Conservation (phyloP, 1,140 invertebrate genomes). For the Macrostomum lignano region DNA sequence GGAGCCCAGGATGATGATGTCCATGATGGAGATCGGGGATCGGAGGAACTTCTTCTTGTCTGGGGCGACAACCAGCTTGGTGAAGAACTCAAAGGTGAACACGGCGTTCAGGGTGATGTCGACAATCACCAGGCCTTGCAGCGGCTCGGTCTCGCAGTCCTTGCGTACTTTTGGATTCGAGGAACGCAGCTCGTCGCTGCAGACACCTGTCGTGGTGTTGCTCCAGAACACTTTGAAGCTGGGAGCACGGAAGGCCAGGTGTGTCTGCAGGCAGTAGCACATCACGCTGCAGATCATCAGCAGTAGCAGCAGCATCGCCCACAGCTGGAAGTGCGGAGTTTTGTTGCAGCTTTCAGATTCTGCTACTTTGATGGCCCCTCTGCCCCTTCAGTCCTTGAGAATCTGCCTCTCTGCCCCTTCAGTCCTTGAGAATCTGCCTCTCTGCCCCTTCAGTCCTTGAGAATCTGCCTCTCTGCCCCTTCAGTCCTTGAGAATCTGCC, state of each 20-base stretch:
- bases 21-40: conserved; percentile 3
- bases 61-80: conserved; percentile 1
- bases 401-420: too few species aligned
- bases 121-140: background rate
- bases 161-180: conserved; percentile 3
- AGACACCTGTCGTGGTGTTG: background rate
- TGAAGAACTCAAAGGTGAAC: conserved; percentile 3
- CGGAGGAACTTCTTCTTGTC: conserved; percentile 5
- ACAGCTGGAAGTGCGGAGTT: background rate
- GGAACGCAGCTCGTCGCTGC: background rate
- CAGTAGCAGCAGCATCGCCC: conserved; percentile 4
- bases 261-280: conserved; percentile 7
- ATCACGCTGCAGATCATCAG: conserved; percentile 8
- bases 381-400: too few species aligned
- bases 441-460: too few species aligned
- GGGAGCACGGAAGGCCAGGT: conserved; percentile 7
- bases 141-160: background rate
- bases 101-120: conserved; percentile 5
- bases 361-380: too few species aligned
- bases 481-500: too few species aligned
- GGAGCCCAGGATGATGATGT: conserved; percentile 4
- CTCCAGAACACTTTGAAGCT: too few species aligned
- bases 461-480: too few species aligned
- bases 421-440: too few species aligned
- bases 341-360: too few species aligned